Conservation (phyloP, 2,113 vertebrate species). For the Helogale parvula region DNA sequence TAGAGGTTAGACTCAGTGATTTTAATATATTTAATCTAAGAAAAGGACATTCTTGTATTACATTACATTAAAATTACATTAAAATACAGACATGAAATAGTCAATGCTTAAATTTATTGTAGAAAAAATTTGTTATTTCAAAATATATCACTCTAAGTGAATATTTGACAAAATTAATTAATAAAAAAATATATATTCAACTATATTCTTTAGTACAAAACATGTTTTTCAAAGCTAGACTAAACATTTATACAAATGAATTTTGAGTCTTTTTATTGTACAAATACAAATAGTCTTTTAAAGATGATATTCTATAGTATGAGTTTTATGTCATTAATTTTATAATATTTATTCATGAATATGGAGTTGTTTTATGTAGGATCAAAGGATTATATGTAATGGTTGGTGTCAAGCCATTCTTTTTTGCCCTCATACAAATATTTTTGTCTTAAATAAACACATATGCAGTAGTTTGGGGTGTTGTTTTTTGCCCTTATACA, state of each 20-base stretch:
- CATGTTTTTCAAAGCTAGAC: background rate
- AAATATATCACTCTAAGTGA: background rate
- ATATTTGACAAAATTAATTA: background rate
- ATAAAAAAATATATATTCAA: background rate
- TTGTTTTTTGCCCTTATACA: background rate
- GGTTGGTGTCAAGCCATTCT: background rate
- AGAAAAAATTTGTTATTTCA: background rate
- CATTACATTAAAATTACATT: background rate
- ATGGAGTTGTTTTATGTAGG: background rate
- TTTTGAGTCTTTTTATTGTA: background rate
- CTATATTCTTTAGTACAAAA: background rate
- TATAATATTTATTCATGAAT: background rate
- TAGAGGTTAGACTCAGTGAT: conserved; percentile 62
- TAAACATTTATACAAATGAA: background rate
- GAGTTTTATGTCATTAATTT: background rate
- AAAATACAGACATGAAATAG: background rate
- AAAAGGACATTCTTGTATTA: background rate
- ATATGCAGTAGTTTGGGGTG: background rate
- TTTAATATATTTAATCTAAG: conserved; percentile 56
- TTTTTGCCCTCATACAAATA: background rate
- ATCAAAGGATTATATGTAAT: too few relatives aligned
- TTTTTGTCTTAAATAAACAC: background rate
- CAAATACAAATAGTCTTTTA: background rate
- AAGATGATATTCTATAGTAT: background rate
- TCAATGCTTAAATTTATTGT: background rate